phyloP scores from a whole-genome alignment of 2,113 vertebrate genomes.

The Sorex araneus region DNA sequence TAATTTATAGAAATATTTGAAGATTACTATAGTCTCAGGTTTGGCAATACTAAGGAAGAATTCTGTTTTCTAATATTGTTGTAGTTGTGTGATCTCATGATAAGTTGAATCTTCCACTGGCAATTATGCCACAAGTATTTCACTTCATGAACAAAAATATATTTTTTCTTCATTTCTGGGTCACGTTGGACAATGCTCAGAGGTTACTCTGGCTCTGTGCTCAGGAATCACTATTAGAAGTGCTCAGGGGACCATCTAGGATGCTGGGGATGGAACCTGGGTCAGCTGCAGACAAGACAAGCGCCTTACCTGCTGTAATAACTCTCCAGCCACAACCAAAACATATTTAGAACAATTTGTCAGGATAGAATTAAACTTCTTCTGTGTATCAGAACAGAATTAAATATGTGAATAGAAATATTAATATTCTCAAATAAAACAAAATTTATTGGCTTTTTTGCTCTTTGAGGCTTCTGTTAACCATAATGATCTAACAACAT shows the following conservation, averaged over 20 bases:
- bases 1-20: not conserved
- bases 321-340: not conserved
- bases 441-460: not conserved
- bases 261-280: too few relatives aligned
- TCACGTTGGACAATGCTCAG: too few relatives aligned
- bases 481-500: not conserved
- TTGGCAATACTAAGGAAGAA: not conserved
- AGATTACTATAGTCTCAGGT: not conserved
- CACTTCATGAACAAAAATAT: slow-evolving; percentile 24
- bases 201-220: too few relatives aligned
- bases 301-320: too few relatives aligned
- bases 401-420: not conserved
- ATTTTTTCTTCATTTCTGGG: too few relatives aligned
- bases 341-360: not conserved
- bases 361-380: not conserved
- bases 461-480: not conserved
- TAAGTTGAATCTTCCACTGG: not conserved
- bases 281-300: too few relatives aligned
- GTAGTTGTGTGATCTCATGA: not conserved
- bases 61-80: not conserved
- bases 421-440: not conserved
- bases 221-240: too few relatives aligned
- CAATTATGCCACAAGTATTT: not conserved
- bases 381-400: not conserved
- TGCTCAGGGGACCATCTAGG: too few relatives aligned